phyloP scores from a whole-genome alignment of 2,113 vertebrate genomes.

The Nothoprocta pentlandii region DNA sequence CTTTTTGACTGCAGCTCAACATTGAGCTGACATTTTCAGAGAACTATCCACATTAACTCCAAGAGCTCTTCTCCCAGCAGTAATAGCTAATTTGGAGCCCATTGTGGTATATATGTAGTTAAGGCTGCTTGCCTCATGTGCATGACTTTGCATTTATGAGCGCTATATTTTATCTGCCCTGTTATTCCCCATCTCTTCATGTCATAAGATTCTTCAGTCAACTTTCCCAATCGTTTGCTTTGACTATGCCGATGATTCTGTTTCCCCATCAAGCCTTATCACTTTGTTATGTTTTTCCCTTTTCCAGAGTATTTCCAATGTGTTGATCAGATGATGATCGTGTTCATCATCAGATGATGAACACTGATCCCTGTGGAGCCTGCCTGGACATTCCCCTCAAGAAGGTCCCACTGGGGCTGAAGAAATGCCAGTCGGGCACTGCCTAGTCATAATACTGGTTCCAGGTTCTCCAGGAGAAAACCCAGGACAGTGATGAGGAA shows the following conservation, averaged over 20 bases:
- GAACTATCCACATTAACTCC: conserved; percentile 11
- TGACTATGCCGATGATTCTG: background rate
- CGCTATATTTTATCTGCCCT: background rate
- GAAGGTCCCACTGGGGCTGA: background rate
- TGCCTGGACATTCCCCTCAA: background rate
- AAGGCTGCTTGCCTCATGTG: conserved; percentile 18
- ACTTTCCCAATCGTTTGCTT: background rate
- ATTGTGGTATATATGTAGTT: background rate
- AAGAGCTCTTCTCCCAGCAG: background rate
- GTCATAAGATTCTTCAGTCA: background rate
- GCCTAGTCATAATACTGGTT: rapidly evolving
- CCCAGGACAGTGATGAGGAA: background rate
- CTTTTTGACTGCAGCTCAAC: conserved; percentile 24
- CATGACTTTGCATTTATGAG: conserved; percentile 64
- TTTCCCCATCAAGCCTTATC: rapidly evolving
- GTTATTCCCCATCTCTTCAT: background rate
- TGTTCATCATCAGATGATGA: background rate
- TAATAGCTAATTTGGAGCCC: conserved; percentile 18
- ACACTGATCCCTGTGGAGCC: background rate
- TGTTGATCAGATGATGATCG: background rate
- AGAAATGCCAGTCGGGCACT: background rate
- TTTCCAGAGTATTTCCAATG: rapidly evolving
- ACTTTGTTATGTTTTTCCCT: background rate
- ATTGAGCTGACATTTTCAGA: conserved; percentile 57
- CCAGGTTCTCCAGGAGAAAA: background rate